Evolutionary conservation across 2,888 invertebrate species (phyloP), one percentile per base, ranked within the genome.

Genomic region (Graphium colonna): DNA sequence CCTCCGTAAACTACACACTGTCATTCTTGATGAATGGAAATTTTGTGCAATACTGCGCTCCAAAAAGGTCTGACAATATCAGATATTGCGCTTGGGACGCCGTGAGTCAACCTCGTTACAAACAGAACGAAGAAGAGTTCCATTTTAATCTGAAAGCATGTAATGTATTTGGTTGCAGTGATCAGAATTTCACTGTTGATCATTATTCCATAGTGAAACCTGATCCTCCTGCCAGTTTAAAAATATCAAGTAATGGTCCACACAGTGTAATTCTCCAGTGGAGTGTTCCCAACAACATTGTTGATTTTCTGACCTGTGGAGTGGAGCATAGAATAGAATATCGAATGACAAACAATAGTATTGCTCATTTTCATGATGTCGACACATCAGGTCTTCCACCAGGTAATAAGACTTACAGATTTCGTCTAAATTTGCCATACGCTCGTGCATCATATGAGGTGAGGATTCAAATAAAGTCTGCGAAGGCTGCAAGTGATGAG

Each of bases 371-470:
- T 57, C 82, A 76, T n/a, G 86, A 82, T 69, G 82, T 85, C 28
- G 69, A 87, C 70, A 64, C 78, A 28, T 69, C 80, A 40, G 59
- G 52, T 10, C 65, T 86, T 44, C 77, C 79, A n/a, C 52, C 76
- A 15, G 84, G 73, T 33, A 82, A 83, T 56, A 79, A 75, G 60
- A 75, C 77, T 46, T 87, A 86, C 53, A 73, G 53, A 53, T 82
- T 79, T 60, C 70, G 90, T 63, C 77, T 94, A 16, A 82, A 87
- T 60, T 77, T 95, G 41, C 87, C 91, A 52, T 93, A 93, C 78
- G 92, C 95, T 0, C 91, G 94, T 69, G 90, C 91, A 60, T 87
- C 91, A 46, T 96, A 95, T 82, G 93, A 94, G 60, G 91, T 96
- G 0, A 88, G 95, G 60, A 92, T 96, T 47, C 92, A 92, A 55